Evolutionary conservation across 2,888 invertebrate species (phyloP).

Genomic region (Hemicrepidius hirtus): DNA sequence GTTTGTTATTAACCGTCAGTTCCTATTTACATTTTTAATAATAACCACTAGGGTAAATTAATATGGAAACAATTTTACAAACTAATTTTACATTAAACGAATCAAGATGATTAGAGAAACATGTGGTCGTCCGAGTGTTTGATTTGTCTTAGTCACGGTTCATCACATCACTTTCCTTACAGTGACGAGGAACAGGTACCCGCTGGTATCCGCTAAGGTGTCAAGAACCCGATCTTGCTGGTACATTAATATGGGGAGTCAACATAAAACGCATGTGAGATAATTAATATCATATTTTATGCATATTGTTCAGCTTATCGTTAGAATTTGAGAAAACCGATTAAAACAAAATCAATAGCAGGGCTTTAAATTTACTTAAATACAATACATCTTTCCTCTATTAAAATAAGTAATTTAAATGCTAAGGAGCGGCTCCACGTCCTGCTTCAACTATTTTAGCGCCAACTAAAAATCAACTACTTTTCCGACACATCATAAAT

Average conservation of each 20-base stretch:
- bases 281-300: conserved; percentile 22
- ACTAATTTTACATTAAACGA: conserved; percentile 28
- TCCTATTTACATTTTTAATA: conserved; percentile 1
- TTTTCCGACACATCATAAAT: conserved; percentile 18
- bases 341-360: neutral
- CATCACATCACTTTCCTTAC: conserved; percentile 49
- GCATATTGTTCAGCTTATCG: too few relatives aligned
- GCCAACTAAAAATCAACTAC: conserved; percentile 8
- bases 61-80: conserved; percentile 1
- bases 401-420: conserved; percentile 5
- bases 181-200: conserved; percentile 39
- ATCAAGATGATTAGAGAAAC: conserved; percentile 37
- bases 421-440: conserved; percentile 3
- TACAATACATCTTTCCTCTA: neutral
- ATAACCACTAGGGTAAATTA: conserved; percentile 8
- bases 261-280: conserved; percentile 18
- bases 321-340: too few relatives aligned
- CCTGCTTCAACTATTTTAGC: conserved; percentile 14
- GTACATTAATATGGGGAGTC: conserved; percentile 19
- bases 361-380: neutral
- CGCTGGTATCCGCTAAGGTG: conserved; percentile 41
- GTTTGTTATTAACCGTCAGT: neutral
- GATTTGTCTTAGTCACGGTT: conserved; percentile 58
- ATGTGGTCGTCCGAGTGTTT: conserved; percentile 46
- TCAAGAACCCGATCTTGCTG: conserved; percentile 42